Evolutionary conservation across 2,797 vertebrate genomes (phyloP).

Genomic region (Poeciliopsis paucimaculata): DNA sequence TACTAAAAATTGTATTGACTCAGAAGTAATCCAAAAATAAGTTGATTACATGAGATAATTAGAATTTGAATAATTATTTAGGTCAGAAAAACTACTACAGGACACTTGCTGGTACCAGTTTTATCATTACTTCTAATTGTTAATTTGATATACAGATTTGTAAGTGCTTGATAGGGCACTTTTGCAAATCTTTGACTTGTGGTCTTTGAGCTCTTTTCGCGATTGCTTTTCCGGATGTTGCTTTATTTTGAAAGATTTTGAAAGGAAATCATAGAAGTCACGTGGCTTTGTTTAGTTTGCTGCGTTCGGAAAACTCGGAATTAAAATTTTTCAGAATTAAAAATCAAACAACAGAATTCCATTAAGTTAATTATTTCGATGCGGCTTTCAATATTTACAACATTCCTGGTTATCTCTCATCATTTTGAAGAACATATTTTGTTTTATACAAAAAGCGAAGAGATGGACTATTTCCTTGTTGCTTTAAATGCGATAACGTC

Average conservation of each 20-base stretch:
- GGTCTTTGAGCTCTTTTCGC: not conserved
- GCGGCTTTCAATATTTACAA: not conserved
- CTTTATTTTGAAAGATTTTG: constrained; percentile 46
- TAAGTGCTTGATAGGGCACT: not conserved
- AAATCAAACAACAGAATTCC: not conserved
- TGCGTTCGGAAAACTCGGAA: not conserved
- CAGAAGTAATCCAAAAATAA: not conserved
- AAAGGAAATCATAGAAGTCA: constrained; percentile 27
- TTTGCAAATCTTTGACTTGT: not conserved
- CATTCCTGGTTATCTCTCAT: too few species aligned
- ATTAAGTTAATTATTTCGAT: not conserved
- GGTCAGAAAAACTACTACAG: not conserved
- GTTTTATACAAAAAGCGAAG: not conserved
- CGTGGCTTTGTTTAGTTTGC: not conserved
- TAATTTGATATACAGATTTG: not conserved
- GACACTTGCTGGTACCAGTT: not conserved
- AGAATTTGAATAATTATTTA: not conserved
- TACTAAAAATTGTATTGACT: not conserved
- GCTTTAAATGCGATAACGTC: not conserved
- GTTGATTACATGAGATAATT: not conserved
- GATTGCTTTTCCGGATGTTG: not conserved
- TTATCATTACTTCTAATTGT: not conserved
- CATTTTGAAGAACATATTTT: not conserved
- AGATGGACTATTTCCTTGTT: not conserved
- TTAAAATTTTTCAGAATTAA: too few species aligned